Percentiles rank a stretch among this genome's conserved stretches.
These are phyloP conservation scores for Hozukius guyotensis DNA, from an alignment of 2,797 vertebrate genomes.

Conservation along the genomic window DNA sequence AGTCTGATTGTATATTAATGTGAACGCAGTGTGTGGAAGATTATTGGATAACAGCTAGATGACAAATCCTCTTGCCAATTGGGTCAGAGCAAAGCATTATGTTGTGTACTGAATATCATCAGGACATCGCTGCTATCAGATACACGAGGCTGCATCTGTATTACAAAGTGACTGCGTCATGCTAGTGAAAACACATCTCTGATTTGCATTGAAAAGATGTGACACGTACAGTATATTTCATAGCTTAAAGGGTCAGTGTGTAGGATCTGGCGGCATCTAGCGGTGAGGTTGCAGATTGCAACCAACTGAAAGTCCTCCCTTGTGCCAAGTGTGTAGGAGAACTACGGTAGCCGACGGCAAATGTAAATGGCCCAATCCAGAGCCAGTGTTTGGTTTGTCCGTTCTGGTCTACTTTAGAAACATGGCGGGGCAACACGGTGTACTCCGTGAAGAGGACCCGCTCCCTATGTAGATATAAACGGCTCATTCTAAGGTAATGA, in stretches of 20 bases:
- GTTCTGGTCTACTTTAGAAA: no score
- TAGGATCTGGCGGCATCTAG: no score
- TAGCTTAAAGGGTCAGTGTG: background rate
- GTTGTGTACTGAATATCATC: conserved; percentile 36
- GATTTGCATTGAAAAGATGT: background rate
- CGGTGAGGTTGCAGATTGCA: no score
- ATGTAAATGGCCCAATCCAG: accelerated
- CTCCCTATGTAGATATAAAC: no score
- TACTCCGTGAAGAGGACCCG: no score
- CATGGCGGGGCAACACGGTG: no score
- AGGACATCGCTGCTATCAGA: conserved; percentile 24
- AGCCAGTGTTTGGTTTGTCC: no score
- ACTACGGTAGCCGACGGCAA: no score
- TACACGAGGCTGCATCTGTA: conserved; percentile 28
- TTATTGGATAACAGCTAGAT: conserved; percentile 67
- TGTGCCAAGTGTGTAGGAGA: no score
- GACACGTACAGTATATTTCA: background rate
- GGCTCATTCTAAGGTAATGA: no score
- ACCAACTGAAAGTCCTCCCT: no score
- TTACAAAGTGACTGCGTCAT: conserved; percentile 36
- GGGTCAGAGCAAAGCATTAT: conserved; percentile 56
- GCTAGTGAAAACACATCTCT: background rate
- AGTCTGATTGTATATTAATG: conserved; percentile 71
- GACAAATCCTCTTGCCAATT: conserved; percentile 61
- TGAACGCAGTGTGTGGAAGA: conserved; percentile 53